Conservation (phyloP, 2,797 vertebrate genomes). For the Clamator glandarius region DNA sequence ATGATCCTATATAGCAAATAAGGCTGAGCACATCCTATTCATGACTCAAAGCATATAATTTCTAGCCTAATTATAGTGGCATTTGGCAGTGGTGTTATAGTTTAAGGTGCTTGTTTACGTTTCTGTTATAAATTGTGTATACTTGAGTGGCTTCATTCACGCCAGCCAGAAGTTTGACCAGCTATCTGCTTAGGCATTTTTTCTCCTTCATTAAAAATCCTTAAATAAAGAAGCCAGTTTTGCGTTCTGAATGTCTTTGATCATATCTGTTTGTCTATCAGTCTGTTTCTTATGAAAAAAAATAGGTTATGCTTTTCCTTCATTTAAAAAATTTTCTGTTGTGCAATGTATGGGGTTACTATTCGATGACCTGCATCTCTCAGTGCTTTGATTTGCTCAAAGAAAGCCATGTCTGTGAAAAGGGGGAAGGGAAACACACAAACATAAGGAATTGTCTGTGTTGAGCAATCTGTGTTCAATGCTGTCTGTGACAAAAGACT, state of each 20-base stretch:
- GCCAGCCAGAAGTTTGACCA: background rate
- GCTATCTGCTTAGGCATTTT: background rate
- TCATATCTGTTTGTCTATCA: background rate
- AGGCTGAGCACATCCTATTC: slow-evolving; percentile 55
- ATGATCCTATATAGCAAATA: slow-evolving; percentile 51
- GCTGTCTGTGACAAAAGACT: background rate
- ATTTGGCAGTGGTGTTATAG: slow-evolving; percentile 22
- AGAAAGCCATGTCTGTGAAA: background rate
- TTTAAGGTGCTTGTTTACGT: slow-evolving; percentile 27
- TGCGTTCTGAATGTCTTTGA: background rate
- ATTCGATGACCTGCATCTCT: background rate
- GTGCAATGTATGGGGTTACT: background rate
- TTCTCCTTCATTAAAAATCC: background rate
- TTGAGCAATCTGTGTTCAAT: background rate
- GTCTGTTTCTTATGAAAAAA: background rate
- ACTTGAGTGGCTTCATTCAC: background rate
- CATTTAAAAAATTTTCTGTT: background rate
- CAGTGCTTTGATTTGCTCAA: background rate
- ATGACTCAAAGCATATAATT: slow-evolving; percentile 51
- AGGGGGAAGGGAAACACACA: background rate
- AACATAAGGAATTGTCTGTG: background rate
- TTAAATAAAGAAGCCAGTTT: background rate
- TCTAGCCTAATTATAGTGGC: slow-evolving; percentile 35
- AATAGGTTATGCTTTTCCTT: background rate
- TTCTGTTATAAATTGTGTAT: slow-evolving; percentile 15